phyloP scores from a whole-genome alignment of 1,140 invertebrate genomes.

The Sycophila sp. region DNA sequence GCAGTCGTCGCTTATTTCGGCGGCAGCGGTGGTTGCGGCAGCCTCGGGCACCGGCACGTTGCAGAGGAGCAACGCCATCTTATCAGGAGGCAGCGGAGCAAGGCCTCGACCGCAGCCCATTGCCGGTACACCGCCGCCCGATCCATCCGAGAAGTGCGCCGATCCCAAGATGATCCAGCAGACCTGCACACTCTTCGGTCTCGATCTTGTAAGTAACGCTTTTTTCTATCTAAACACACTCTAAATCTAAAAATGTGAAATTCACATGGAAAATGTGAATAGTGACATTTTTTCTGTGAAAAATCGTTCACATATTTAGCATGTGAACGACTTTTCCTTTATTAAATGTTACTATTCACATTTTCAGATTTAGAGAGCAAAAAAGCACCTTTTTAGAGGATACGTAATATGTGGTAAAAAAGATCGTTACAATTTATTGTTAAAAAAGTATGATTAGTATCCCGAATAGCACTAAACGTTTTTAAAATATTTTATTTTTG shows the following conservation, averaged over 20 bases:
- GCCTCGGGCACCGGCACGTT: constrained; percentile 43
- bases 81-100: constrained; percentile 60
- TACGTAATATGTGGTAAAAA: no score
- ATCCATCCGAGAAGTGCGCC: constrained; percentile 79
- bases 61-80: constrained; percentile 48
- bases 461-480: no score
- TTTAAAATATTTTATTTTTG: no score
- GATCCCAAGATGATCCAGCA: constrained; percentile 88
- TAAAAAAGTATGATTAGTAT: no score
- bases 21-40: constrained; percentile 5
- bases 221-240: not conserved
- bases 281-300: no score
- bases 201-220: constrained; percentile 78
- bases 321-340: no score
- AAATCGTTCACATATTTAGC: no score
- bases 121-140: constrained; percentile 82
- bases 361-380: no score
- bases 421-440: no score
- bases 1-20: not conserved
- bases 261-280: not conserved
- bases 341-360: no score
- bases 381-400: no score
- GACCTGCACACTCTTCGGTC: constrained; percentile 88
- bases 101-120: constrained; percentile 88
- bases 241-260: not conserved